These are phyloP conservation scores for Patella vulgata DNA, from an alignment of 1,140 invertebrate species.

Conservation along the genomic window DNA sequence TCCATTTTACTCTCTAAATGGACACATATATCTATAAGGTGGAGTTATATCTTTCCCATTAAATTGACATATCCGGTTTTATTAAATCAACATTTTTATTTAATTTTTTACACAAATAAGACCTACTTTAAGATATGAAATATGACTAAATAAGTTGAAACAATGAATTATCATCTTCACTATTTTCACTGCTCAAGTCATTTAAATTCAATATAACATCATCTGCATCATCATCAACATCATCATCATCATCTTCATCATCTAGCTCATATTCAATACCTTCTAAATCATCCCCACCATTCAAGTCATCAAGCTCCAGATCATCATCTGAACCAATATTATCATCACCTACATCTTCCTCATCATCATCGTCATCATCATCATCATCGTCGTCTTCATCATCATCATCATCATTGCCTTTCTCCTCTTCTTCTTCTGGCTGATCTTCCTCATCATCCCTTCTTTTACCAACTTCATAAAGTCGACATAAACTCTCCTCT, in stretches of 20 bases:
- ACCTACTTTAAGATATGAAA: too few species aligned
- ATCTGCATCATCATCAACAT: constrained; percentile 34
- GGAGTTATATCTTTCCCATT: too few species aligned
- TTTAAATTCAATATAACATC: constrained; percentile 14
- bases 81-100: too few species aligned
- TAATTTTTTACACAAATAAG: too few species aligned
- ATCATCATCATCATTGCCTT: constrained; percentile 12
- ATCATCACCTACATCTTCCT: constrained; percentile 35
- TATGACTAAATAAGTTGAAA: too few species aligned
- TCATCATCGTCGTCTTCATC: constrained; percentile 26
- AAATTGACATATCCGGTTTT: too few species aligned
- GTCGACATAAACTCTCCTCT: constrained; percentile 67
- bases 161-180: constrained; percentile 17
- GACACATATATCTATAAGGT: too few species aligned
- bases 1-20: too few species aligned
- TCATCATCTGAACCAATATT: constrained; percentile 24
- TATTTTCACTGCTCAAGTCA: constrained; percentile 19
- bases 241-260: constrained; percentile 65
- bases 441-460: constrained; percentile 76
- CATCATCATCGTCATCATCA: constrained; percentile 50
- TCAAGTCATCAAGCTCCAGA: constrained; percentile 14
- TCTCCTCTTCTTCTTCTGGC: constrained; percentile 59
- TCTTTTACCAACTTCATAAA: constrained; percentile 70
- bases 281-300: constrained; percentile 38
- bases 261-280: constrained; percentile 38